phyloP scores from a whole-genome alignment of 2,797 vertebrate species.

The Percopsis omiscomaycus region DNA sequence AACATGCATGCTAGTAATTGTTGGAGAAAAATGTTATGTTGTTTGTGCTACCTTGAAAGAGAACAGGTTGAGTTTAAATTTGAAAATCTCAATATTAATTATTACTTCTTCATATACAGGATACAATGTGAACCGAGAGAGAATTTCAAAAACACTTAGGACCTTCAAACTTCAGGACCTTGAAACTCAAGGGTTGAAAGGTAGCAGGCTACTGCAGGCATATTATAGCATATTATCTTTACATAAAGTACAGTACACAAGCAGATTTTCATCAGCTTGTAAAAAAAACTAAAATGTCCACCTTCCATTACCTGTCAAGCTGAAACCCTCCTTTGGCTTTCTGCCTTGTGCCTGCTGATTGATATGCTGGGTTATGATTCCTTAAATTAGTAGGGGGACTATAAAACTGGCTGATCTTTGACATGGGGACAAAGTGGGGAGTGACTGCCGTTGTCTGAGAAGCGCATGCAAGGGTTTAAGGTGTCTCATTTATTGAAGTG shows the following conservation, averaged over 20 bases:
- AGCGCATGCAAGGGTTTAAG: constrained; percentile 38
- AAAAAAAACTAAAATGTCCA: constrained; percentile 16
- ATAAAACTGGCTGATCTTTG: constrained; percentile 57
- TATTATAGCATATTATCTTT: background rate
- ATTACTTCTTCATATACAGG: background rate
- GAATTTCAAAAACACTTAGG: background rate
- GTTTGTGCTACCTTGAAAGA: background rate
- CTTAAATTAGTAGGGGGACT: constrained; percentile 62
- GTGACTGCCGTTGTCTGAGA: constrained; percentile 42
- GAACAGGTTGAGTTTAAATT: background rate
- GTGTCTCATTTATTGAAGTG: constrained; percentile 58
- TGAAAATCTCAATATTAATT: background rate
- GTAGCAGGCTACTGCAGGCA: background rate
- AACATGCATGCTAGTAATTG: too few species aligned
- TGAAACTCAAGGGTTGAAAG: background rate
- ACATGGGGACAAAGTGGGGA: constrained; percentile 46
- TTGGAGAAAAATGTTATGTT: too few species aligned
- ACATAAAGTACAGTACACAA: background rate
- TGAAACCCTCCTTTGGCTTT: constrained; percentile 37
- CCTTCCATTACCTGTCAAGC: constrained; percentile 55
- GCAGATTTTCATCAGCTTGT: constrained; percentile 24
- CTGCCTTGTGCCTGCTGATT: constrained; percentile 51
- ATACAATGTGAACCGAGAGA: background rate
- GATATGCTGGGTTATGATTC: constrained; percentile 67
- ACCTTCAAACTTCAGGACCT: too few species aligned